Evolutionary conservation across 2,888 invertebrate genomes (phyloP), one percentile per base, ranked within the genome.

Genomic region (Poecilus cupreus): DNA sequence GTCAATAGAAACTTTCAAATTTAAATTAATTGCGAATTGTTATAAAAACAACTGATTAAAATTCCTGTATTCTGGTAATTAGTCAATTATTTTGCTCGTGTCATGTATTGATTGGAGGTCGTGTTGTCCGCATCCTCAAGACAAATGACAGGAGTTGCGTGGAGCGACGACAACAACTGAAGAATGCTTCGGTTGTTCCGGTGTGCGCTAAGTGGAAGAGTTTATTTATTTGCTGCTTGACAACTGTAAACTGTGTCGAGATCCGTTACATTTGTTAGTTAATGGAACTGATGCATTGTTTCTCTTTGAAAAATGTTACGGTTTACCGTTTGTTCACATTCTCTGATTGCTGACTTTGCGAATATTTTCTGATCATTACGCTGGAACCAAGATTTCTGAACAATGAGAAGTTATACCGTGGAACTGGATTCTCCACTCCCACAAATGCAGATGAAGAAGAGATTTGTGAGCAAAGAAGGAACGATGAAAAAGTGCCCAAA

Each of bases 231-330:
- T 72, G 72, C 8, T 72, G 72, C 72, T 72, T 43, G 72, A 46
- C 72, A 72, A 72, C 72, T 46, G 49, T 75, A 32, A 32, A 75
- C 43, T 75, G 26, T 51, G 37, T 37, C 37, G 37, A 68, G 64
- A 68, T 49, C 75, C 75, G 75, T 75, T 75, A 75, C 32, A 49
- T 75, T 75, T 49, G 32, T 75, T 75, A 49, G 51, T 51, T 51
- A 75, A 75, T 75, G 75, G 32, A 75, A 32, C 51, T 72, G 72
- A 72, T 72, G 72, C 72, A 72, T 72, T 72, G 72, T 72, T 46
- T 72, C 46, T 24, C 18, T 46, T 72, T 72, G 46, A 72, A 72
- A 72, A 75, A 51, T 72, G 72, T 72, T 72, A 72, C 72, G 37
- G 37, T 72, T 46, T 72, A 72, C 72, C 72, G 72, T 72, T 72